A percentile compares a stretch with the other conserved stretches of the same genome.
phyloP scores from a whole-genome alignment of 2,888 invertebrate genomes.

The Latrodectus elegans region DNA sequence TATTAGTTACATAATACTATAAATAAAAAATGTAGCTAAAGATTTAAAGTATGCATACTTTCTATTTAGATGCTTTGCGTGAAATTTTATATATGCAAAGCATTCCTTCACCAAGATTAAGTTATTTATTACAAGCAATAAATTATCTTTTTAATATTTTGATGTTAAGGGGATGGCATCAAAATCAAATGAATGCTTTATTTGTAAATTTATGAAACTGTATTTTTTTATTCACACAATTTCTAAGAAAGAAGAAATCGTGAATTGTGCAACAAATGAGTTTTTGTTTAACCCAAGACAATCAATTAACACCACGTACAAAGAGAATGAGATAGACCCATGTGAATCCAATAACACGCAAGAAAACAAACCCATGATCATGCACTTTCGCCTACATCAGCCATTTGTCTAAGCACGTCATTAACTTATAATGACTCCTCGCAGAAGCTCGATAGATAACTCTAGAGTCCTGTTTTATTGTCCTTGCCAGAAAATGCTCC shows the following conservation, averaged over 20 bases:
- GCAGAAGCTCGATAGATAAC: slow-evolving; percentile 53
- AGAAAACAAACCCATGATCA: slow-evolving; percentile 30
- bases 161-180: no score
- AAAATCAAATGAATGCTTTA: no score
- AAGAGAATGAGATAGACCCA: background rate
- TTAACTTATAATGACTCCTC: slow-evolving; percentile 62
- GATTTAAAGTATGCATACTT: no score
- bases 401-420: slow-evolving; percentile 63
- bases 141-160: no score
- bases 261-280: background rate
- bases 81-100: no score
- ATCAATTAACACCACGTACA: background rate
- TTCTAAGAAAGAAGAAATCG: background rate
- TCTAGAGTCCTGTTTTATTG: slow-evolving; percentile 47
- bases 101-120: no score
- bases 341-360: background rate
- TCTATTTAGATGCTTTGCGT: no score
- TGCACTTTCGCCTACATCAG: slow-evolving; percentile 22
- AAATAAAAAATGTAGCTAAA: no score
- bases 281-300: background rate
- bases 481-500: slow-evolving; percentile 43
- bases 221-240: no score
- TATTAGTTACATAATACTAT: no score
- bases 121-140: no score
- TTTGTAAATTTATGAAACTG: no score